phyloP scores from a whole-genome alignment of 2,797 vertebrate species.

The Urocyon cinereoargenteus region DNA sequence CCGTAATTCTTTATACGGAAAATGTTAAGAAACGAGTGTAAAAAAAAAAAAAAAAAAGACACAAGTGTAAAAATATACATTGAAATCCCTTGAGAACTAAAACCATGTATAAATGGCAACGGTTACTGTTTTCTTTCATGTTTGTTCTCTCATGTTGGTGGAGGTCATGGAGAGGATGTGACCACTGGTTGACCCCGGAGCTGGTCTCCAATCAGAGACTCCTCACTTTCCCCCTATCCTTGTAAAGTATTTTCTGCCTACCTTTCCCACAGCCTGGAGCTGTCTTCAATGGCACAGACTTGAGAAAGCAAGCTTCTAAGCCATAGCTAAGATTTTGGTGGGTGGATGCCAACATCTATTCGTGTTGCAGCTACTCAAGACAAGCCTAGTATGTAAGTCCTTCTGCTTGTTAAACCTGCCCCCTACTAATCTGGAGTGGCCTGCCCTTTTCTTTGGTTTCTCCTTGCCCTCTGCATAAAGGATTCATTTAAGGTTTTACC shows the following conservation, averaged over 20 bases:
- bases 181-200: not conserved
- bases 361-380: not conserved
- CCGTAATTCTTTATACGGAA: not conserved
- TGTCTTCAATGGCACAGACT: not conserved
- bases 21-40: not conserved
- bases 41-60: not conserved
- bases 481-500: not conserved
- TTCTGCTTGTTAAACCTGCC: not conserved
- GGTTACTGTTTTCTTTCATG: not conserved
- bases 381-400: not conserved
- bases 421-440: not conserved
- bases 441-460: not conserved
- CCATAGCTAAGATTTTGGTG: not conserved
- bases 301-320: not conserved
- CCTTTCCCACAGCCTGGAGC: not conserved
- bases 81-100: not conserved
- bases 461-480: fast-evolving
- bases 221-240: not conserved
- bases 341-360: not conserved
- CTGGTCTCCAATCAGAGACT: not conserved
- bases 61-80: not conserved
- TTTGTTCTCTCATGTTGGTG: not conserved
- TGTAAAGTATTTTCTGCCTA: not conserved
- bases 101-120: not conserved
- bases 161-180: not conserved